phyloP scores from a whole-genome alignment of 2,888 invertebrate species.

The Iselma pallidipennis region DNA sequence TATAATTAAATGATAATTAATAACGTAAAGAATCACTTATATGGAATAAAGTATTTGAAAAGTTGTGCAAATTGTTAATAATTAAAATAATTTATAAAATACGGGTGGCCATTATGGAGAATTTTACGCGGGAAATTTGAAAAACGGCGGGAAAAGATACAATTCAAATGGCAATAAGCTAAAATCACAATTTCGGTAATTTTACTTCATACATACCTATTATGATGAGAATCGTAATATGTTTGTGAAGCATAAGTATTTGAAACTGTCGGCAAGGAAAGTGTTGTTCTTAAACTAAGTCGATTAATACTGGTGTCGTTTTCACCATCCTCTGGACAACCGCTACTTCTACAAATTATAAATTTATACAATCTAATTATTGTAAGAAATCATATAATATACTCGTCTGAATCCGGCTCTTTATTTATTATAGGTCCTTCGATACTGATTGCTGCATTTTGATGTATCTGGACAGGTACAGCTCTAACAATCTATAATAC shows the following conservation, averaged over 20 bases:
- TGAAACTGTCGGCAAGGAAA: conserved; percentile 55
- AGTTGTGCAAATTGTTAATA: no score
- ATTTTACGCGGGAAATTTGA: not conserved
- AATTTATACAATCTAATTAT: conserved; percentile 7
- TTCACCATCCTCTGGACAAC: conserved; percentile 62
- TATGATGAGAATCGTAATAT: conserved; percentile 31
- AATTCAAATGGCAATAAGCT: no score
- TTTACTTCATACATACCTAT: conserved; percentile 29
- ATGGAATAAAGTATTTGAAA: not conserved
- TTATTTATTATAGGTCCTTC: conserved; percentile 60
- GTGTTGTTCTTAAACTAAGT: conserved; percentile 51
- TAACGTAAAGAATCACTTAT: not conserved
- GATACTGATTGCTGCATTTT: conserved; percentile 46
- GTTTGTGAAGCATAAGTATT: conserved; percentile 34
- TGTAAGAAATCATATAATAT: conserved; percentile 35
- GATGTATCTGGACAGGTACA: conserved; percentile 52
- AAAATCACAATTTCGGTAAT: not conserved
- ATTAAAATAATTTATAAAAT: no score
- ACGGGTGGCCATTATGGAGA: no score
- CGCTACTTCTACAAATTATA: conserved; percentile 57
- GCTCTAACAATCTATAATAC: conserved; percentile 40
- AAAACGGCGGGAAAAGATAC: no score
- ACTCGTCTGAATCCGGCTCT: conserved; percentile 56
- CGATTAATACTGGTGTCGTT: conserved; percentile 53
- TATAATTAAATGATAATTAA: not conserved